These are phyloP conservation scores for Caretta caretta DNA, from an alignment of 2,113 vertebrate species.

Conservation along the genomic window DNA sequence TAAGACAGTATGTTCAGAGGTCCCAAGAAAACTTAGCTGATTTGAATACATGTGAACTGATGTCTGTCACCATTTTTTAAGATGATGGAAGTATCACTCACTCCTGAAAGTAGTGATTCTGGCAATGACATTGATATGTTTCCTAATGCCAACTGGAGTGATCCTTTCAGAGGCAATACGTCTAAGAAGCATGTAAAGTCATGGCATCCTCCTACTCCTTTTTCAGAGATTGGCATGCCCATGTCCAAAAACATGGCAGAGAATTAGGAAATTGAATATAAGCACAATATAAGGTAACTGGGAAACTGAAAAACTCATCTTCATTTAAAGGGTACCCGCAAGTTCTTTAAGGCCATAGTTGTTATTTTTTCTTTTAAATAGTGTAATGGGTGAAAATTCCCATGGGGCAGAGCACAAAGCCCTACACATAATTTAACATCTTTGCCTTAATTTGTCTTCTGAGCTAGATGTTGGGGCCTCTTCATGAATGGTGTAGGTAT, in stretches of 20 bases:
- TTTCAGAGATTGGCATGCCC: not conserved
- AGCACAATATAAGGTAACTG: not conserved
- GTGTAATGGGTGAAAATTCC: constrained; percentile 47
- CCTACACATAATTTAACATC: not conserved
- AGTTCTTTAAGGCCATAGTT: not conserved
- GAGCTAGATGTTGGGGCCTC: constrained; percentile 4
- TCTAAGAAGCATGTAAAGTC: not conserved
- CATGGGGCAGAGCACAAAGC: not conserved
- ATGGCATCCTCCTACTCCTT: not conserved
- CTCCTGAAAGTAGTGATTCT: not conserved
- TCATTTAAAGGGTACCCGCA: not conserved
- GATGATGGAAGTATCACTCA: not conserved
- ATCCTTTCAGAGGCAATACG: not conserved
- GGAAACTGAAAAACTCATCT: not conserved
- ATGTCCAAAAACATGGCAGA: not conserved
- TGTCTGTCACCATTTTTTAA: not conserved
- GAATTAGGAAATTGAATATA: not conserved
- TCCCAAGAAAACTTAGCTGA: not conserved
- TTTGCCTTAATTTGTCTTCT: constrained; percentile 28
- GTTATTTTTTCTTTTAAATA: constrained; percentile 3
- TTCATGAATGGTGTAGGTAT: not conserved
- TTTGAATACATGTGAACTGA: not conserved
- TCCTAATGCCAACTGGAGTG: not conserved
- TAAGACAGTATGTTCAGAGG: not conserved
- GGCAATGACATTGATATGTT: not conserved